Conservation (phyloP, 2,797 vertebrate genomes). For the Sebastes wilsoni region DNA sequence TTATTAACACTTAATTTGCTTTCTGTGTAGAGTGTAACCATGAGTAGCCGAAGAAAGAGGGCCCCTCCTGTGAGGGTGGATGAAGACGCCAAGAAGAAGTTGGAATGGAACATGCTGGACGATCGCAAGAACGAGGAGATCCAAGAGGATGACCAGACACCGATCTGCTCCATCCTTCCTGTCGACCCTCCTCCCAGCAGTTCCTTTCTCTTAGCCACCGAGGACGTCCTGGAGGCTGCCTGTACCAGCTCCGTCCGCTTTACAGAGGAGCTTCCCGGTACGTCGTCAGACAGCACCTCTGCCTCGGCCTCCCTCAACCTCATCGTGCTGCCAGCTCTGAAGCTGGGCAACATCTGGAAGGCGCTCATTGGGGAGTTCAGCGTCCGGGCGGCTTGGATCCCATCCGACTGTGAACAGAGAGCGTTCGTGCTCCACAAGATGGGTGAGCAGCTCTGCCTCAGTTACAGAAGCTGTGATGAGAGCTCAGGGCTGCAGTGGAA, state of each 20-base stretch:
- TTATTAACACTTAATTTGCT: background rate
- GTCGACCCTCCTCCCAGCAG: background rate
- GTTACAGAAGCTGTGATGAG: constrained; percentile 74
- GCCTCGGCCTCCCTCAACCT: constrained; percentile 78
- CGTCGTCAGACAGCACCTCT: constrained; percentile 56
- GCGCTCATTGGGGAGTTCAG: constrained; percentile 89
- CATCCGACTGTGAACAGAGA: constrained; percentile 66
- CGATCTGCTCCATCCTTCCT: constrained; percentile 64
- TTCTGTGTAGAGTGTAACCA: constrained; percentile 63
- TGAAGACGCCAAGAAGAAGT: constrained; percentile 87
- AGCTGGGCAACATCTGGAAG: constrained; percentile 83
- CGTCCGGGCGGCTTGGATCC: constrained; percentile 75
- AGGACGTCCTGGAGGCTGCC: constrained; percentile 61
- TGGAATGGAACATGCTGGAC: constrained; percentile 96
- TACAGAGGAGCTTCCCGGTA: constrained; percentile 68
- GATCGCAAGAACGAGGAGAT: constrained; percentile 83
- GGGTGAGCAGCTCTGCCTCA: constrained; percentile 83
- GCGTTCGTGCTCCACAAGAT: constrained; percentile 83
- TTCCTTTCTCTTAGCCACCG: constrained; percentile 44
- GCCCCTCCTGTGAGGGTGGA: constrained; percentile 89
- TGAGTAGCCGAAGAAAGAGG: constrained; percentile 92
- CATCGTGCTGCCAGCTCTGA: constrained; percentile 69
- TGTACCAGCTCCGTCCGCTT: constrained; percentile 10
- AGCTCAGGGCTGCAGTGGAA: constrained; percentile 33
- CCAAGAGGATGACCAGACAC: constrained; percentile 58